Base-by-base conservation (phyloP, 2,888 invertebrate genomes). In the Patella caerulea region DNA sequence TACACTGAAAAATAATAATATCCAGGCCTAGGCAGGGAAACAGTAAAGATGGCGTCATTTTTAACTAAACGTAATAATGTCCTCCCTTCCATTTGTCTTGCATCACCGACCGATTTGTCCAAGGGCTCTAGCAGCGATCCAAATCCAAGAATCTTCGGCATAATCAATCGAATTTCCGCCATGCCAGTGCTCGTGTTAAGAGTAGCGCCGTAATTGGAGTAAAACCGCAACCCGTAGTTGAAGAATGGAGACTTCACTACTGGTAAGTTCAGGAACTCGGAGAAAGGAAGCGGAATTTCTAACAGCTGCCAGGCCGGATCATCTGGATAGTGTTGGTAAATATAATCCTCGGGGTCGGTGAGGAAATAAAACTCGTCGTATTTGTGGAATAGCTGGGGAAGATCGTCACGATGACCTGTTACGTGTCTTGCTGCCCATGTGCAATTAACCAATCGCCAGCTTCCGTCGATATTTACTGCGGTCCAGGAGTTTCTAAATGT, bases 381-480 rank as follows among this genome's bases (percentile, higher is more conserved):
- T 81, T 89, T 90, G 81, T 89, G 85, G 78, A 87, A 88, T 75
- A 88, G 86, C 82, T 88, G 86, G 15, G 88, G 88, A 65, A 89
- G 81, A 74, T 86, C 84, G 71, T 89, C 88, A 75, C 86, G 87
- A 79, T 86, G 86, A 11, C 89, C 88, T 12, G 88, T 87, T 78
- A 89, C 88, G 74, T 88, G 99, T 77, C 99, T 93, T 0, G 99
- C 98, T 2, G 99, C 99, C 99, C 99, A 99, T 92, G 99, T 99
- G 92, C 98, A 98, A 93, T 99, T 99, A 17, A 99, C 98, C 92
- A 99, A 98, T 77, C 99, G 94, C 99, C 99, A 99, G 0, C 97
- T 97, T 0, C 98, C 98, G 0, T 98, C 98, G 29, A 99, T 97
- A 92, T 96, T 98, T 7, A 99, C 99, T 0, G 99, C 98, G 91